phyloP scores from a whole-genome alignment of 2,888 invertebrate genomes.

The Trypoxylon attenuatum region DNA sequence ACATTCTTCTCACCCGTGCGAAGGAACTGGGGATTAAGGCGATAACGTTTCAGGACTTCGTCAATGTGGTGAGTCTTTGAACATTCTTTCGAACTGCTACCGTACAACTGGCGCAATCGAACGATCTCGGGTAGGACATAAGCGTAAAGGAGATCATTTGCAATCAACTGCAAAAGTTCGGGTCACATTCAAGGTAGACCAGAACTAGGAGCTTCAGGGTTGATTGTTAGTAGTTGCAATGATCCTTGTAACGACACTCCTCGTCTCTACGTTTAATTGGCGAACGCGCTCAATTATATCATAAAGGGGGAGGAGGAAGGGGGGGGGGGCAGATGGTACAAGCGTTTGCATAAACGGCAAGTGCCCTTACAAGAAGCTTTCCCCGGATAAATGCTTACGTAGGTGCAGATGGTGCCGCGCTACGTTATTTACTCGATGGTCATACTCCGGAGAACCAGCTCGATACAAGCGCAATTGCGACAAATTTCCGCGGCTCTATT shows the following conservation, averaged over 20 bases:
- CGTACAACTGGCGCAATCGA: too few relatives aligned
- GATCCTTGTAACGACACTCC: not conserved
- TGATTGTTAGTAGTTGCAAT: not conserved
- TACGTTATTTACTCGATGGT: not conserved
- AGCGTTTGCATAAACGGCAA: not conserved
- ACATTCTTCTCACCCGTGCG: slow-evolving; percentile 75
- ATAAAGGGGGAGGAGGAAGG: too few relatives aligned
- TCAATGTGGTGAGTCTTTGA: slow-evolving; percentile 89
- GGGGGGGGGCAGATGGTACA: slow-evolving; percentile 1
- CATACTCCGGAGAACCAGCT: too few relatives aligned
- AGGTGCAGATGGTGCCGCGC: not conserved
- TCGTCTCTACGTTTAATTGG: not conserved
- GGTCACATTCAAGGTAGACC: too few relatives aligned
- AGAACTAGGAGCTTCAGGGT: too few relatives aligned
- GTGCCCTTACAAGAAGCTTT: not conserved
- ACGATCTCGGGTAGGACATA: too few relatives aligned
- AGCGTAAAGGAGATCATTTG: too few relatives aligned
- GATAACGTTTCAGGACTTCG: slow-evolving; percentile 94
- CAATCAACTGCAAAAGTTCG: too few relatives aligned
- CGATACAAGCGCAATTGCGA: too few relatives aligned
- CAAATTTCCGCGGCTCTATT: too few relatives aligned
- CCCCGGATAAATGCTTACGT: not conserved
- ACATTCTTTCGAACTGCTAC: not conserved
- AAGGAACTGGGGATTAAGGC: slow-evolving; percentile 77
- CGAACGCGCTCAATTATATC: not conserved